A percentile compares a stretch with the other conserved stretches of the same genome.
These are phyloP conservation scores for Erpobdella octoculata DNA, from an alignment of 2,888 invertebrate species.

Conservation along the genomic window DNA sequence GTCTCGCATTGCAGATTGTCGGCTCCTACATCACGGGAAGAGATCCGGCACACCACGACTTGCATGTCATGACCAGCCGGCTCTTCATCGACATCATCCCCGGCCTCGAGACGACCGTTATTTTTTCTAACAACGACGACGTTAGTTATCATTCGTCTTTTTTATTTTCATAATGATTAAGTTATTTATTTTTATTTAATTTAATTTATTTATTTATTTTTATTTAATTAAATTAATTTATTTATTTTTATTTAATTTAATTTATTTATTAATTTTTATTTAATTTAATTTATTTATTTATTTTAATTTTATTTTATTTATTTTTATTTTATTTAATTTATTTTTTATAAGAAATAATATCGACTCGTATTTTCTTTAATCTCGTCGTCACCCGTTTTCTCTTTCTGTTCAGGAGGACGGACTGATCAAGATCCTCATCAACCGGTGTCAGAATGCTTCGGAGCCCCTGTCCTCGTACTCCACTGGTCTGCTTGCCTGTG, in stretches of 20 bases:
- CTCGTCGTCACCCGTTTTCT: not conserved
- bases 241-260: not conserved
- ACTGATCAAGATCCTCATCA: conserved; percentile 73
- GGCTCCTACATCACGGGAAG: conserved; percentile 71
- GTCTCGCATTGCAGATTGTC: conserved; percentile 61
- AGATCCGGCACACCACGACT: conserved; percentile 59
- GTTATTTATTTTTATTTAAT: not conserved
- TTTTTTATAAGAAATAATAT: no score
- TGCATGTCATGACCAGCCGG: conserved; percentile 82
- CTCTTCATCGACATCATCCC: conserved; percentile 86
- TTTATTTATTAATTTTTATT: not conserved
- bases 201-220: not conserved
- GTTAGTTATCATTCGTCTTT: not conserved
- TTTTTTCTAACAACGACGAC: conserved; percentile 67
- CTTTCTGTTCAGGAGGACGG: conserved; percentile 59
- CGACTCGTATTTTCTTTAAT: no score
- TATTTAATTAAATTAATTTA: not conserved
- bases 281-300: not conserved
- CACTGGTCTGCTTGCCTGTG: conserved; percentile 82
- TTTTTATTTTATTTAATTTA: not conserved
- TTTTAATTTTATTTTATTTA: not conserved
- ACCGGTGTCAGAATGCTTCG: conserved; percentile 77
- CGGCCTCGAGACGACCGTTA: conserved; percentile 85
- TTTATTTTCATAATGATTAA: not conserved
- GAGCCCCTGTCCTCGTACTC: conserved; percentile 90